These are phyloP conservation scores for Folsomia candida DNA, from an alignment of 2,888 invertebrate species.

Conservation along the genomic window DNA sequence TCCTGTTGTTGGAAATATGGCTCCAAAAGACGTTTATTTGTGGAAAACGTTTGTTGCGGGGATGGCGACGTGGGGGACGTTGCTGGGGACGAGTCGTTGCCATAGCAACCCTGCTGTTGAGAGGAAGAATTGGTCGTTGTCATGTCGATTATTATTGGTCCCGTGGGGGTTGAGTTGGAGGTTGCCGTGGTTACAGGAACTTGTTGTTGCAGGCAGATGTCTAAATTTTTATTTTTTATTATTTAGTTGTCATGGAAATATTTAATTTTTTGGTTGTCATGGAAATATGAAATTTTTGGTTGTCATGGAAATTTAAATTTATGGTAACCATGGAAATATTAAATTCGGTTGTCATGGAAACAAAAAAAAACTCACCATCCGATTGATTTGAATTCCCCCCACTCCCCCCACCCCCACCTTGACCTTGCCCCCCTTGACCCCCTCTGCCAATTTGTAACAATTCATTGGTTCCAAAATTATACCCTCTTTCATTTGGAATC, in stretches of 20 bases:
- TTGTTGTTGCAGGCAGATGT: neutral
- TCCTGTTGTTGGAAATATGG: neutral
- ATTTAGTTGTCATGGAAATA: neutral
- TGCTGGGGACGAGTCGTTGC: neutral
- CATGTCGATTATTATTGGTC: neutral
- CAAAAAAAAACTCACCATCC: no score
- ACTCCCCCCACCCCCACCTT: no score
- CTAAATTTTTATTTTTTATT: neutral
- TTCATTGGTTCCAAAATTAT: no score
- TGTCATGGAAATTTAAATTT: neutral
- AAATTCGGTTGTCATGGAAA: no score
- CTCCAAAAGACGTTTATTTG: neutral
- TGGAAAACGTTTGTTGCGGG: neutral
- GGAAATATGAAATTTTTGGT: neutral
- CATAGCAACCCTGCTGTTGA: neutral
- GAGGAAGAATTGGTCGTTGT: neutral
- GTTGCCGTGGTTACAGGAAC: no score
- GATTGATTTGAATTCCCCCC: no score
- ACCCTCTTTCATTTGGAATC: slow-evolving; percentile 11
- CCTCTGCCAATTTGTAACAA: neutral
- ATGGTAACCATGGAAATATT: no score
- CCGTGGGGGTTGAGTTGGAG: neutral
- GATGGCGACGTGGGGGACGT: neutral
- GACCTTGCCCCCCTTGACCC: neutral
- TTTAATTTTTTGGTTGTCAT: neutral